Base-by-base conservation (phyloP, 2,113 vertebrate species). In the Dolichotis patagonum region DNA sequence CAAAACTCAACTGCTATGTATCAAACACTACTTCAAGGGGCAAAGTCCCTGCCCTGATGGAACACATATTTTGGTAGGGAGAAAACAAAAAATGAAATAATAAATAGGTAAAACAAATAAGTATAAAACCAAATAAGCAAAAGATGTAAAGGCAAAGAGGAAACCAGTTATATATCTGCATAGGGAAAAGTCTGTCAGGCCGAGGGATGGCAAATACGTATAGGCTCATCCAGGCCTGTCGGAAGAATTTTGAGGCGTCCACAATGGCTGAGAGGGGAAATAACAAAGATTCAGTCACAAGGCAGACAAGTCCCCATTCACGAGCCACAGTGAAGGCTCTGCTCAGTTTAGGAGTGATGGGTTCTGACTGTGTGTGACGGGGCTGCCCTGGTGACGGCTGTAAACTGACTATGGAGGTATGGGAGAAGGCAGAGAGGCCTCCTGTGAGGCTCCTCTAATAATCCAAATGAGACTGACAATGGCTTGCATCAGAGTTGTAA, bases 61-160 rank as follows among this genome's bases (percentile, higher is more conserved):
- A 91, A 38, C 63, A 58, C 60, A 82, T 19, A 69, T 93, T 85
- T 77, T 75, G n/a, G 52, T 58, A 52, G 32, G 22, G 9, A 92
- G 85, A 86, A 94, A 62, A 94, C 12, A 73, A 28, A 35, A 92
- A 78, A 93, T 8, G 35, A 77, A 77, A 60, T 19, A 93, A 43
- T 65, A 89, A 93, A 52, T 41, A 63, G 54, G 8, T 65, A 81
- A 85, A 90, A 84, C 17, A 88, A 77, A 60, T 49, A 80, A 65
- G 38, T 38, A 69, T 75, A 84, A 67, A 83, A 82, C 58, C 8
- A 22, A n/a, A 82, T 30, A 43, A 13, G 5, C 56, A 22, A 88
- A 88, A 83, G 24, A 1, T 73, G 9, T 46, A 17, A 81, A 88
- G 58, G 46, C 60, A 63, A 19, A 5, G 12, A 85, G 14, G 38